Evolutionary conservation across 35 echinoderm and acorn worm genomes (phyloP).

Genomic region (Acanthaster planci): DNA sequence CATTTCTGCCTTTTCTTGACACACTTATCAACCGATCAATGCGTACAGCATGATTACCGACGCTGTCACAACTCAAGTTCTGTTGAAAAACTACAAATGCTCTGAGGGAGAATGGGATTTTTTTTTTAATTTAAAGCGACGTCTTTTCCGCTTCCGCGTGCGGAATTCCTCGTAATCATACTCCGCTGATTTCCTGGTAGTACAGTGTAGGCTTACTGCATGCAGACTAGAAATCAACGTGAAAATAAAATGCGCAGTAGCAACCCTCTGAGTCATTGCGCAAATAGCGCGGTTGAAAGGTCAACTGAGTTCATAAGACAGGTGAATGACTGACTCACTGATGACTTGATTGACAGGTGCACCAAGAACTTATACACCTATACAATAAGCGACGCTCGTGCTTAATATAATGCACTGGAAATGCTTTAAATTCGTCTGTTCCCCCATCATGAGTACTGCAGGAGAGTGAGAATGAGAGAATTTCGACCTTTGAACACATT

Average conservation of each 20-base stretch:
- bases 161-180: neutral
- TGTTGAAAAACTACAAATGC: neutral
- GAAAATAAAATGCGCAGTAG: constrained; percentile 29
- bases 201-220: neutral
- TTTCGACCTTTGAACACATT: too few species aligned
- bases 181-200: neutral
- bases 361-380: too few species aligned
- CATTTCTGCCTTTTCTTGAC: neutral
- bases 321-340: neutral
- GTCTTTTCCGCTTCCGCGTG: constrained; percentile 2
- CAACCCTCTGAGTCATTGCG: neutral
- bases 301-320: neutral
- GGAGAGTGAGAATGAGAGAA: too few species aligned
- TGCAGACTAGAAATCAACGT: neutral
- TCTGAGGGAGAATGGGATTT: neutral
- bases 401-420: too few species aligned
- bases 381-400: too few species aligned
- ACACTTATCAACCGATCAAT: neutral
- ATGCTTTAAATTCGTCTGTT: too few species aligned
- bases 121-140: neutral
- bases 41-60: neutral
- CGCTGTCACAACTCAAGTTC: neutral
- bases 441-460: too few species aligned
- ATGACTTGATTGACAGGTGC: too few species aligned
- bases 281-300: neutral